Conservation (phyloP, 2,797 vertebrate genomes). For the Podarcis siculus region DNA sequence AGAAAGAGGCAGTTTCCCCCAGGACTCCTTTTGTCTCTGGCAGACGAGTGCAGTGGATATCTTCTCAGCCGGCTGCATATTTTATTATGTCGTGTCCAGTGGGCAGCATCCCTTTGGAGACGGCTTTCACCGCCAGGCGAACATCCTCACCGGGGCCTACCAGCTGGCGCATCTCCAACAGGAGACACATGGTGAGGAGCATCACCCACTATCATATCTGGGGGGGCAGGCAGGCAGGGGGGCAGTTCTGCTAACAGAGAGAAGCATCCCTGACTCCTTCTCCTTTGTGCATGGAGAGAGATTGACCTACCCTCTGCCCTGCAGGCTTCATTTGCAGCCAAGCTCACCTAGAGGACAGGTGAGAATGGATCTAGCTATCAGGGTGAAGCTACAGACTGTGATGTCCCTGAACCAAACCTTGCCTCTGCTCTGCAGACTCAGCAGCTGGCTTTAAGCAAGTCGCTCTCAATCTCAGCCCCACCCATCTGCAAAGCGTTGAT, state of each 20-base stretch:
- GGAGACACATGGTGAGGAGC: constrained; percentile 86
- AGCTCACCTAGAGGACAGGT: too few species aligned
- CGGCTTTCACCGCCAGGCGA: constrained; percentile 88
- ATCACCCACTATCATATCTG: neutral
- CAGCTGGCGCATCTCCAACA: constrained; percentile 87
- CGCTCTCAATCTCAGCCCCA: neutral
- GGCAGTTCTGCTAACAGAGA: neutral
- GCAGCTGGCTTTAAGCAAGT: too few species aligned
- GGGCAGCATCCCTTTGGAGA: constrained; percentile 94
- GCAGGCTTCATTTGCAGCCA: too few species aligned
- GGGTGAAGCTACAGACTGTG: neutral
- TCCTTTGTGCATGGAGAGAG: neutral
- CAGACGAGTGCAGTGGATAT: constrained; percentile 94
- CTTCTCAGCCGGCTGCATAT: constrained; percentile 95
- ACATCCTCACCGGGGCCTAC: constrained; percentile 88
- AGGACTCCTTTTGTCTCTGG: neutral
- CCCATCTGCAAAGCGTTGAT: neutral
- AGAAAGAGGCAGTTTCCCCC: neutral
- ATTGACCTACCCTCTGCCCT: neutral
- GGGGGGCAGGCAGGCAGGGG: rapidly evolving
- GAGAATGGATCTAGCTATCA: neutral
- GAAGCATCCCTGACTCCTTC: neutral
- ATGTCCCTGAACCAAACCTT: too few species aligned
- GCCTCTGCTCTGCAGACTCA: neutral
- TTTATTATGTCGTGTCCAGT: constrained; percentile 91